These are phyloP conservation scores for Glaucidium brasilianum DNA, from an alignment of 2,113 vertebrate genomes.

Conservation along the genomic window DNA sequence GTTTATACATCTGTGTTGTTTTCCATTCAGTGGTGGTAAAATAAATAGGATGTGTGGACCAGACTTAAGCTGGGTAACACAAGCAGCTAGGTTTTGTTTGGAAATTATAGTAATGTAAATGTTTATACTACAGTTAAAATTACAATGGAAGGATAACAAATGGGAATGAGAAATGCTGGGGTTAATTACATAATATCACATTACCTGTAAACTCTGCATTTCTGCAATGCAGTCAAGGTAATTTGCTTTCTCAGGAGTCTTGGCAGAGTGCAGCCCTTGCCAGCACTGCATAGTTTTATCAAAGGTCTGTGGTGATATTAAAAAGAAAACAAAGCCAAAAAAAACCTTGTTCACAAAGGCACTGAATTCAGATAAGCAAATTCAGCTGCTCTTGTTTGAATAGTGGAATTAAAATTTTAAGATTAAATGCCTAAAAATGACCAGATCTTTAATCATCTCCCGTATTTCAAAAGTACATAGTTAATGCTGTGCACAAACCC, in stretches of 20 bases:
- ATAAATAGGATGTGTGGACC: background rate
- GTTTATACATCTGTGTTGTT: background rate
- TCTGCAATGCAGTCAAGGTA: slow-evolving; percentile 65
- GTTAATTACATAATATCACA: background rate
- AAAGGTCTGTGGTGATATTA: background rate
- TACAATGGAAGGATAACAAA: background rate
- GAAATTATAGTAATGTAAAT: background rate
- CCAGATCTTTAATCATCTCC: background rate
- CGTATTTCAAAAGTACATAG: background rate
- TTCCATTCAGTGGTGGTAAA: background rate
- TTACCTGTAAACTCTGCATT: slow-evolving; percentile 36
- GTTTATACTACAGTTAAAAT: slow-evolving; percentile 18
- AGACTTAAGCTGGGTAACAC: background rate
- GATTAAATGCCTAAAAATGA: background rate
- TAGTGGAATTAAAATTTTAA: background rate
- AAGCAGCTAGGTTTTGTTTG: background rate
- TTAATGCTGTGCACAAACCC: background rate
- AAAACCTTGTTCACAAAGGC: background rate
- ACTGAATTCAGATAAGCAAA: background rate
- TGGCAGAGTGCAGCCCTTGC: slow-evolving; percentile 27
- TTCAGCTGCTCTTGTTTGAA: background rate
- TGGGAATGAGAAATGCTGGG: background rate
- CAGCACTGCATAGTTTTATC: slow-evolving; percentile 10
- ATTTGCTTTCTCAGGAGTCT: slow-evolving; percentile 57
- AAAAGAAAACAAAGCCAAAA: background rate